Evolutionary conservation across 1,140 invertebrate species (phyloP), one percentile per base, ranked within the genome.

Genomic region (Bombus superbus): DNA sequence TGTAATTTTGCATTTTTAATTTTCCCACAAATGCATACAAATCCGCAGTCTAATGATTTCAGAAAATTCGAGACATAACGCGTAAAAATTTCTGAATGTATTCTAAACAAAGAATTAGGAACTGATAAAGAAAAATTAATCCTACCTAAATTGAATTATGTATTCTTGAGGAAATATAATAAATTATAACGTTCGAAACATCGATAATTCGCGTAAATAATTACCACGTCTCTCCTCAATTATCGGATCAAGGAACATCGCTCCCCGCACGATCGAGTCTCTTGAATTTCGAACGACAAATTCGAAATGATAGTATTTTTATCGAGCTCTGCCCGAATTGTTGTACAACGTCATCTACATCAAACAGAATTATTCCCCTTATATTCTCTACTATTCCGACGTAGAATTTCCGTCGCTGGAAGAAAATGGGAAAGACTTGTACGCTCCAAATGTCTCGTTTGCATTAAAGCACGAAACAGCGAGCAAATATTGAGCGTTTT

Each of bases 401-500:
- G 9, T 38, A 47, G 25, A 74, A 62, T 73, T 62, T 44, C 9
- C 22, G 18, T 9, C 22, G 35, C 44, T 11, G 32, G 47, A 28
- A 35, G 44, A 69, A 69, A 68, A 75, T 53, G 32, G 64, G 57
- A 57, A 44, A 78, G 38, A 4, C 47, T 57, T 77, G 35, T 35
- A 77, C 44, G 38, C 74, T 64, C 28, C 64, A 42, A 44, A 83
- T 32, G 82, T 53, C 72, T 38, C n/a, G 75, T 71, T 84, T 78
- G 75, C 66, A 47, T 79, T 71, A 79, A 83, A 84, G 69, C 68
- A 11, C 38, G 38, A 32, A 84, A 71, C 75, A 47, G 25, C 40
- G 68, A 59, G 66, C 66, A 84, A 79, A 84, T 80, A 84, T 84
- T 84, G 66, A 72, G 47, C 76, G 66, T 72, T 84, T 79, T n/a